These are phyloP conservation scores for Xestoiulus laeticollis DNA, from an alignment of 2,888 invertebrate species.

Conservation along the genomic window DNA sequence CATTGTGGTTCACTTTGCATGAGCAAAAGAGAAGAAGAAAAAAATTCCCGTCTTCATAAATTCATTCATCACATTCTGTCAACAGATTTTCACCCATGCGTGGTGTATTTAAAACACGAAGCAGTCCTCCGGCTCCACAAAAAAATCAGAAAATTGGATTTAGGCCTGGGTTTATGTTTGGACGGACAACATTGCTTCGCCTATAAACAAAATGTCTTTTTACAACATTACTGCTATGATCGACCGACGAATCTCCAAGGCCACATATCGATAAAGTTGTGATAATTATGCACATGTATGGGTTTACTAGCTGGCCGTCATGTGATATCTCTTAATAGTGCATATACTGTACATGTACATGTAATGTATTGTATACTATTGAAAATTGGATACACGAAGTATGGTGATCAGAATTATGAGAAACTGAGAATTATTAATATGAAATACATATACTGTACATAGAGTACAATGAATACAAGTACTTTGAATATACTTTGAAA, in stretches of 20 bases:
- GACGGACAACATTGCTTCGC: neutral
- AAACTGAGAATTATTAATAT: too few species aligned
- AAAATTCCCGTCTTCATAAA: slow-evolving; percentile 14
- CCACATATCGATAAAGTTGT: too few species aligned
- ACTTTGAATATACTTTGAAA: too few species aligned
- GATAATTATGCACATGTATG: too few species aligned
- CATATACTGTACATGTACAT: too few species aligned
- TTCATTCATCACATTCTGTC: slow-evolving; percentile 37
- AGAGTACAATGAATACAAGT: too few species aligned
- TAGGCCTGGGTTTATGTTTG: neutral
- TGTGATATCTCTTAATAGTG: too few species aligned
- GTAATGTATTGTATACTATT: too few species aligned
- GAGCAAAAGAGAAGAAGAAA: neutral
- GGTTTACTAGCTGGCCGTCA: too few species aligned
- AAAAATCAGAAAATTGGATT: neutral
- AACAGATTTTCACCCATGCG: slow-evolving; percentile 11
- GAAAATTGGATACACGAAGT: too few species aligned
- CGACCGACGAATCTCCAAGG: neutral
- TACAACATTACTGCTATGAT: neutral
- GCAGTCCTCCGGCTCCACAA: neutral
- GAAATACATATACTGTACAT: too few species aligned
- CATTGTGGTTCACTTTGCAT: slow-evolving; percentile 18
- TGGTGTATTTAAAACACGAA: slow-evolving; percentile 1
- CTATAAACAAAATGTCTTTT: neutral
- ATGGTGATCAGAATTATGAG: too few species aligned